These are phyloP conservation scores for Caenorhabditis remanei DNA, from an alignment of 1,140 invertebrate species.

Conservation along the genomic window DNA sequence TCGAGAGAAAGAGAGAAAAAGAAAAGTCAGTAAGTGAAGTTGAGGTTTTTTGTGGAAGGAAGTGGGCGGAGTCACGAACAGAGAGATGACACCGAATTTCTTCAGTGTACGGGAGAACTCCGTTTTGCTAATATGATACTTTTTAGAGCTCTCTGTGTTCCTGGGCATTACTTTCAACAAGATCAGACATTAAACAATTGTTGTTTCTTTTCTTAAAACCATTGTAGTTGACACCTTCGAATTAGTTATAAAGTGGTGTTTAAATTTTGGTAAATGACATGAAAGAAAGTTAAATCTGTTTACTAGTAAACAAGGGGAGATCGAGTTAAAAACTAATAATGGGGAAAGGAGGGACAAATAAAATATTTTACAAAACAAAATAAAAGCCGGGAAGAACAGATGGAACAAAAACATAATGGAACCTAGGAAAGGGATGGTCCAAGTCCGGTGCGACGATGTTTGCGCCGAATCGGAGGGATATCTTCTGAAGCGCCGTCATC, in stretches of 20 bases:
- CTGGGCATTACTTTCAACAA: no score
- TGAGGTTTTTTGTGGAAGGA: background rate
- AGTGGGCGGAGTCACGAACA: background rate
- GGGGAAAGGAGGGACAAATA: background rate
- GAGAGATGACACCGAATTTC: no score
- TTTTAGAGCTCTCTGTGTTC: no score
- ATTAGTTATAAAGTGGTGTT: no score
- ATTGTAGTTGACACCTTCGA: no score
- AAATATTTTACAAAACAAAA: background rate
- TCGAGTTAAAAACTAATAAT: background rate
- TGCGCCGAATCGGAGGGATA: background rate
- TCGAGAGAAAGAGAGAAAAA: background rate
- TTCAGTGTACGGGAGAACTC: no score
- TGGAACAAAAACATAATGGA: background rate
- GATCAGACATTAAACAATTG: no score
- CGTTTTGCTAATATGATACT: no score
- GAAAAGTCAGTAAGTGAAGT: background rate
- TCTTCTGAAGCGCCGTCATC: background rate
- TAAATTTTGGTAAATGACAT: no score
- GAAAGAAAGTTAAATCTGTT: no score
- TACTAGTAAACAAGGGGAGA: background rate
- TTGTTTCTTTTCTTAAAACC: no score
- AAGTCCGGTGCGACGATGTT: constrained; percentile 11
- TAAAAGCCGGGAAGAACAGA: background rate
- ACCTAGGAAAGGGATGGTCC: background rate